Conservation (phyloP, 2,113 vertebrate genomes). For the Oncorhynchus nerka region DNA sequence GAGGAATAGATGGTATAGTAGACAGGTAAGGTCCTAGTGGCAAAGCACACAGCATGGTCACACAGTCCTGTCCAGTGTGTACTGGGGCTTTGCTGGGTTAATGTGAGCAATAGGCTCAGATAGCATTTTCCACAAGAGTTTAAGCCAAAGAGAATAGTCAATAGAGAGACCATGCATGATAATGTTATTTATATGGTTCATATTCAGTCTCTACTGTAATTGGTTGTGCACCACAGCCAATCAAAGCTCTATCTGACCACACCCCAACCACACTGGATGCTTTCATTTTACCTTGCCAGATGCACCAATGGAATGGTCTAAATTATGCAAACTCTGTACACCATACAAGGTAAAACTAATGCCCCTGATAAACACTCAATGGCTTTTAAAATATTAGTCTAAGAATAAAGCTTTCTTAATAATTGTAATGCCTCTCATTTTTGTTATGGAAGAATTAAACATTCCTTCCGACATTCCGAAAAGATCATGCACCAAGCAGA, state of each 20-base stretch:
- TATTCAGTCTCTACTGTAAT: background rate
- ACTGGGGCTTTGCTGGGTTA: constrained; percentile 53
- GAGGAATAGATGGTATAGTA: constrained; percentile 28
- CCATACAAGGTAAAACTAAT: background rate
- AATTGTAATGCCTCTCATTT: background rate
- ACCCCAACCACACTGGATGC: background rate
- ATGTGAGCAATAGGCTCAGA: constrained; percentile 67
- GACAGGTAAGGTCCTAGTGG: constrained; percentile 65
- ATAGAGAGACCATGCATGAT: constrained; percentile 60
- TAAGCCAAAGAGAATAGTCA: constrained; percentile 60
- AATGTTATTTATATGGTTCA: constrained; percentile 45
- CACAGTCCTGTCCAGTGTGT: constrained; percentile 67
- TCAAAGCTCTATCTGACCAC: background rate
- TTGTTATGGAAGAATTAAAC: constrained; percentile 27
- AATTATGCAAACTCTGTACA: background rate
- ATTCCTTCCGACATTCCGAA: constrained; percentile 64
- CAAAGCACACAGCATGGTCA: constrained; percentile 72
- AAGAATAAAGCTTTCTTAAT: too few relatives aligned
- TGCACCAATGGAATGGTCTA: background rate
- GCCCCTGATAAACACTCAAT: background rate
- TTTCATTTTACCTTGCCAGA: too few relatives aligned
- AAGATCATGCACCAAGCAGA: constrained; percentile 65
- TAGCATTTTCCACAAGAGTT: constrained; percentile 73
- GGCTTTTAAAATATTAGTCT: background rate
- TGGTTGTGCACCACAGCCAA: background rate